These are phyloP conservation scores for Drosophila triauraria DNA, from an alignment of 1,140 invertebrate genomes.

Conservation along the genomic window DNA sequence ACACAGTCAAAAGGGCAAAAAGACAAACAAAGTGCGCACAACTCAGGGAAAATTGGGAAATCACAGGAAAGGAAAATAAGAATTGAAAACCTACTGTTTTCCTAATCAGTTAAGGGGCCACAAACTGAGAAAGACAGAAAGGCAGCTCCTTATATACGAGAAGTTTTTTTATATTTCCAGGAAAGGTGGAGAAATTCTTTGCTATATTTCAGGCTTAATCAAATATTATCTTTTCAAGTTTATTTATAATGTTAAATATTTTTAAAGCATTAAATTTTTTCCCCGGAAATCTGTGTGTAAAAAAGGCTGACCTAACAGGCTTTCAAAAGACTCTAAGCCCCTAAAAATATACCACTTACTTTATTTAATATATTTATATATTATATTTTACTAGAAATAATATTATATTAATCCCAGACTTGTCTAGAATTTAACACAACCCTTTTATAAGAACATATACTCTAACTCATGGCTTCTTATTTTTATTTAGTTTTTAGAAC, in stretches of 20 bases:
- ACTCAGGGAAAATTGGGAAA: constrained; percentile 35
- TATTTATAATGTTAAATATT: not conserved
- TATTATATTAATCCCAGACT: not conserved
- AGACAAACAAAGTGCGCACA: constrained; percentile 65
- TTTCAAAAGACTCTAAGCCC: not conserved
- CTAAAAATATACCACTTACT: not conserved
- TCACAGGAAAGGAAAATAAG: constrained; percentile 11
- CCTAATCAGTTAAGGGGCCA: not conserved
- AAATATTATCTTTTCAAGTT: not conserved
- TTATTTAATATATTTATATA: not conserved
- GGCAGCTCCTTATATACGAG: not conserved
- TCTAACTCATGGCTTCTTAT: too few species aligned
- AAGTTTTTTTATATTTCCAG: too few species aligned
- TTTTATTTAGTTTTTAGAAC: not conserved
- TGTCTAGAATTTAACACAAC: too few species aligned
- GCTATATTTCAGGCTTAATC: too few species aligned
- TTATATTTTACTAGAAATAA: not conserved
- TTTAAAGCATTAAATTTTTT: not conserved
- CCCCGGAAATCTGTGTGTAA: not conserved
- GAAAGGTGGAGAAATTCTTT: too few species aligned
- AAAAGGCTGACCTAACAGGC: not conserved
- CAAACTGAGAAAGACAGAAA: not conserved
- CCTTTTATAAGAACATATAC: too few species aligned
- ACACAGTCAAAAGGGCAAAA: constrained; percentile 37
- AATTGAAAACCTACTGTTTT: constrained; percentile 4